Conservation (phyloP, 2,888 invertebrate genomes). For the Hypolimnas misippus region DNA sequence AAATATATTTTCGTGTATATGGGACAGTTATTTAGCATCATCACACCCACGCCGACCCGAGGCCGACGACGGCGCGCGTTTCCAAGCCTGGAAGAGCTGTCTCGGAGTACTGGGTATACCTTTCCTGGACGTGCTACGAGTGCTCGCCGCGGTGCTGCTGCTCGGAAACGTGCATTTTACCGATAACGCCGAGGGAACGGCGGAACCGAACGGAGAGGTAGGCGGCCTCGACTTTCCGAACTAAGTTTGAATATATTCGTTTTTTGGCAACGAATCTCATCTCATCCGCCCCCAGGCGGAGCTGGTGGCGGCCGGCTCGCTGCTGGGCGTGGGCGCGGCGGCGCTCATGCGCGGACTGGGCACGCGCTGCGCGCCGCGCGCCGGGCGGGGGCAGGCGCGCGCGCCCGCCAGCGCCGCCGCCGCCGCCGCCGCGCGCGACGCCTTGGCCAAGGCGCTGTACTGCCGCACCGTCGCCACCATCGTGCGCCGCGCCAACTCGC, state of each 20-base stretch:
- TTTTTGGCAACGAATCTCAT: no score
- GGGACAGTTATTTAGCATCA: slow-evolving; percentile 86
- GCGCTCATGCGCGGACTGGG: slow-evolving; percentile 92
- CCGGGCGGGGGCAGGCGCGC: slow-evolving; percentile 91
- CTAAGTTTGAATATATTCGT: not conserved
- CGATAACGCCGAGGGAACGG: slow-evolving; percentile 90
- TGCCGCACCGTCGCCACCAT: slow-evolving; percentile 97
- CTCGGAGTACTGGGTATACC: slow-evolving; percentile 96
- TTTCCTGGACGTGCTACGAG: slow-evolving; percentile 95
- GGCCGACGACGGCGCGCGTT: slow-evolving; percentile 79
- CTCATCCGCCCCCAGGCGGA: slow-evolving; percentile 86
- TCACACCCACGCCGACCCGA: slow-evolving; percentile 72
- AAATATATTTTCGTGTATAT: no score
- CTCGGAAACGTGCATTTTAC: slow-evolving; percentile 96
- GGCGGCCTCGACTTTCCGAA: not conserved
- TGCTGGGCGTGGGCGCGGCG: slow-evolving; percentile 91
- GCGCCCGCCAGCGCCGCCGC: slow-evolving; percentile 93
- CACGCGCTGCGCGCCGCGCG: slow-evolving; percentile 90
- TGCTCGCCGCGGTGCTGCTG: slow-evolving; percentile 94
- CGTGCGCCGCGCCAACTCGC: slow-evolving; percentile 95
- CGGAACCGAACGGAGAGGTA: slow-evolving; percentile 91
- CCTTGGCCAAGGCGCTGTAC: slow-evolving; percentile 95
- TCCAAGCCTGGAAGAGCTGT: slow-evolving; percentile 96
- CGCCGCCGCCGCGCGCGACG: slow-evolving; percentile 94
- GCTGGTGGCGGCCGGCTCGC: slow-evolving; percentile 92